Base-by-base conservation (phyloP, 2,888 invertebrate genomes). In the Epiblema foenella region DNA sequence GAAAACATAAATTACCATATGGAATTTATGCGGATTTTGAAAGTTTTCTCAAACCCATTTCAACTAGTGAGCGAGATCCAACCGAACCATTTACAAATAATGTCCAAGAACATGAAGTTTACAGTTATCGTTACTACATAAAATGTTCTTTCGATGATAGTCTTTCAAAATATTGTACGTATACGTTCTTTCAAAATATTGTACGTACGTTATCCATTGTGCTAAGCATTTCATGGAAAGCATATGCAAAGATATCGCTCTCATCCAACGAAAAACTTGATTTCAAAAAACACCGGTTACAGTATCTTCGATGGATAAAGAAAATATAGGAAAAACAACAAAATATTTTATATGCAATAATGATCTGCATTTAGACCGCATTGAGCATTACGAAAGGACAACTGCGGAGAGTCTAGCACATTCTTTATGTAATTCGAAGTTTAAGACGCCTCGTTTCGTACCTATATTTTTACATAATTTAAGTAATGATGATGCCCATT, bases 1-100 rank as follows among this genome's bases (percentile, higher is more conserved):
- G 67, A 46, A 75, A 74, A 64, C 12, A 69, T 12, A 69, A 71
- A 39, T 58, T 76, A 18, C 75, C 77, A 9, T 78, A 77, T 68
- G 76, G 75, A 37, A 37, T 76, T 10, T 77, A 78, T 69, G 75
- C 77, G n/a, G 72, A 78, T 62, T 78, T 78, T 29, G 29, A 29
- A 5, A 29, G 29, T 9, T 76, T 79, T 73, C 68, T 78, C 63
- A 78, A 74, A 10, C 78, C 77, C 29, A 74, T 80, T n/a, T 17
- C 75, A 58, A 56, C 73, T 46, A 77, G 76, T 75, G 57, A 67
- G 20, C 76, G 74, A 37, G 73, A 80, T 68, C 74, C 75, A 33
- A 64, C 64, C 10, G 77, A 74, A 63, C 70, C 78, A 10, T 75
- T 64, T 46, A 78, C 79, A n/a, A 72, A 64, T 15, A 78, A 77